phyloP scores from a whole-genome alignment of 2,888 invertebrate genomes.

The Phlogophora meticulosa region DNA sequence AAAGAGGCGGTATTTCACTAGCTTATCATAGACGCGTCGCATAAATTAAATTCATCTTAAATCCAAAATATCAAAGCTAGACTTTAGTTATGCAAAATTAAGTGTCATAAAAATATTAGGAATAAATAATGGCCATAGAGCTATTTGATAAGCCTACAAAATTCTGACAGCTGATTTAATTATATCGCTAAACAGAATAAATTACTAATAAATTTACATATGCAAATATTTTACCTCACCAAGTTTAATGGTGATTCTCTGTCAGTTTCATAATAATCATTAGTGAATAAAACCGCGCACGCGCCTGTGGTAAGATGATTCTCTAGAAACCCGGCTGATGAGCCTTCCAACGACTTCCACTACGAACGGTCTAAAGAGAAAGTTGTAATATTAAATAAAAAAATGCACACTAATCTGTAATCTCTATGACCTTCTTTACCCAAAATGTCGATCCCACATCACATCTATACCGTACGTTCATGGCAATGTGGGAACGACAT shows the following conservation, averaged over 20 bases:
- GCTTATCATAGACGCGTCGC: too few species aligned
- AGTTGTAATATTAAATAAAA: slow-evolving; percentile 25
- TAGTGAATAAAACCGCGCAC: slow-evolving; percentile 15
- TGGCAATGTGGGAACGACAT: too few species aligned
- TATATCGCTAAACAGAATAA: not conserved
- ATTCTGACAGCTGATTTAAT: slow-evolving; percentile 36
- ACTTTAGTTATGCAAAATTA: not conserved
- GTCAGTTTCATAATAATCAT: slow-evolving; percentile 18
- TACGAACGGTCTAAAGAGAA: slow-evolving; percentile 15
- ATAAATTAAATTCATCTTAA: not conserved
- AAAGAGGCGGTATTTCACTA: too few species aligned
- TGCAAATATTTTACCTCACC: slow-evolving; percentile 13
- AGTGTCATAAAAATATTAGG: slow-evolving; percentile 7
- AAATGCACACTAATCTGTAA: slow-evolving; percentile 6
- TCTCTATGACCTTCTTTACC: not conserved
- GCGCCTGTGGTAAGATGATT: slow-evolving; percentile 35
- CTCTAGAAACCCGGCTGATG: slow-evolving; percentile 25
- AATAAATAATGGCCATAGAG: slow-evolving; percentile 11
- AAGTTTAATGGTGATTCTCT: not conserved
- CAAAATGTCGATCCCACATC: slow-evolving; percentile 28
- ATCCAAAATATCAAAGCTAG: not conserved
- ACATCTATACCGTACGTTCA: too few species aligned
- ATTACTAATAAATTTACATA: slow-evolving; percentile 1
- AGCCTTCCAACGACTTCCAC: not conserved
- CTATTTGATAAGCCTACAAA: not conserved